phyloP scores from a whole-genome alignment of 2,797 vertebrate species.

The Harpagifer antarcticus region DNA sequence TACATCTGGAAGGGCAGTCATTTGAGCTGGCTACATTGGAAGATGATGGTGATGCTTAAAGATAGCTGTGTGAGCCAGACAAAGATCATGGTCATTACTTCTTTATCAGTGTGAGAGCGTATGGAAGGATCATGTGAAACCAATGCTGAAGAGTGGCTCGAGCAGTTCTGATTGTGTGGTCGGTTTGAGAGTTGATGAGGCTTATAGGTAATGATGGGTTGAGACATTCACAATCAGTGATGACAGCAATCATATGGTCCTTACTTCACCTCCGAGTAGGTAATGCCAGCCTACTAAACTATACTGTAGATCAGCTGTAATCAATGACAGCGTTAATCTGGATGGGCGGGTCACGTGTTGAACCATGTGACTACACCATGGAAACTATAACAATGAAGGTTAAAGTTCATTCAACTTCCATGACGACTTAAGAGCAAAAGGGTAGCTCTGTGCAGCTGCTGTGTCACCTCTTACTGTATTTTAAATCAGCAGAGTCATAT shows the following conservation, averaged over 20 bases:
- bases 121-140: neutral
- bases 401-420: neutral
- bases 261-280: slow-evolving; percentile 42
- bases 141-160: slow-evolving; percentile 2
- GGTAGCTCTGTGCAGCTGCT: neutral
- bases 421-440: neutral
- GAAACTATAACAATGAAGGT: neutral
- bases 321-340: slow-evolving; percentile 38
- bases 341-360: neutral
- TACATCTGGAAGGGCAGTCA: neutral
- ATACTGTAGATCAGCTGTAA: slow-evolving; percentile 45
- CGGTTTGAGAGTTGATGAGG: slow-evolving; percentile 47
- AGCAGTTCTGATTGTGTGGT: slow-evolving; percentile 61
- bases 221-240: slow-evolving; percentile 76
- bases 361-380: slow-evolving; percentile 10
- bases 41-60: slow-evolving; percentile 17
- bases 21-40: neutral
- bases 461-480: neutral
- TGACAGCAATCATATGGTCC: slow-evolving; percentile 81
- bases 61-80: slow-evolving; percentile 18
- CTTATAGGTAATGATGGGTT: slow-evolving; percentile 56
- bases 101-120: neutral
- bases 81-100: slow-evolving; percentile 26
- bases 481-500: neutral
- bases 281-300: slow-evolving; percentile 31